Evolutionary conservation across 2,113 vertebrate species (phyloP), one percentile per base, ranked within the genome.

Genomic region (Psophia crepitans): DNA sequence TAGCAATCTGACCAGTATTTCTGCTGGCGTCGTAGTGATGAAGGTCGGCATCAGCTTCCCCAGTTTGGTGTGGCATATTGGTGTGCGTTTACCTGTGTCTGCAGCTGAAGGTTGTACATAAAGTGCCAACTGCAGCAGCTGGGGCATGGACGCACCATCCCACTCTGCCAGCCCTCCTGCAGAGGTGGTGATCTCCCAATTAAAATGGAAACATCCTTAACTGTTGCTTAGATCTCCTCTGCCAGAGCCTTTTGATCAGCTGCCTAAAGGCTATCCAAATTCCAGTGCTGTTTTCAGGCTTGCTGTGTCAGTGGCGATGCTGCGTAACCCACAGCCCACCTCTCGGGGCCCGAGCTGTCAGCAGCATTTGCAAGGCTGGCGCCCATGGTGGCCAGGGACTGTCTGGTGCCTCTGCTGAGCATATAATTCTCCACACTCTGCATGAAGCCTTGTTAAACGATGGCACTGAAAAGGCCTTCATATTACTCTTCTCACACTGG

Each of bases 341-440:
- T 76, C 12, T n/a, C 4, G 2, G 27, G 24, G 8, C 30, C 23
- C 17, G 11, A 5, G 56, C 46, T 89, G 48, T 33, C 43, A 24
- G 35, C 51, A 51, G 23, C 8, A 5, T 81, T 57, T 68, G 22
- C 57, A 28, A 46, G 46, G 3, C 9, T 2, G 0, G 28, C 14
- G 43, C n/a, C 54, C 9, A 0, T 32, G 43, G 10, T 41, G 51
- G 11, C 20, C 22, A 26, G 35, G 27, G n/a, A 4, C 2, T 2
- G 22, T n/a, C 35, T 10, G 21, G 33, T 63, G 32, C 68, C 53
- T 71, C 26, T 75, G 30, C 74, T 63, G 23, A 65, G 23, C 27
- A 4, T 26, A 4, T 7, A 11, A 15, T 60, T 53, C 51, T 63
- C 23, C 22, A 37, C 16, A 1, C 19, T 68, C 66, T 12, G 0